Evolutionary conservation across 92 coral and sea anemone genomes (phyloP).

Genomic region (Meandrina meandrites): DNA sequence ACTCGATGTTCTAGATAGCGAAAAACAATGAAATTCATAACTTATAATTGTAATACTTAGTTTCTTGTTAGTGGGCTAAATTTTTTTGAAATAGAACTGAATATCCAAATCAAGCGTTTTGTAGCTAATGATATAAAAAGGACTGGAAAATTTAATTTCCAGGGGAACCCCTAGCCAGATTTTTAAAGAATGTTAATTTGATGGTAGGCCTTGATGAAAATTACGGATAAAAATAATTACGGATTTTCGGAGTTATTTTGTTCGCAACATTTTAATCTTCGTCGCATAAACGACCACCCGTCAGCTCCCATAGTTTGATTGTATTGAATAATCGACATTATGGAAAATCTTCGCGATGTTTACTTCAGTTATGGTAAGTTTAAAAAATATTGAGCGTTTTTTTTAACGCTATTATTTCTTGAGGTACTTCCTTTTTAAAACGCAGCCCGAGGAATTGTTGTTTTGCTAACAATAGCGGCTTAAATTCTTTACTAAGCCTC

Average conservation of each 20-base stretch:
- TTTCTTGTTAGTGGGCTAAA: neutral
- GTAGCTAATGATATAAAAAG: neutral
- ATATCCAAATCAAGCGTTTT: neutral
- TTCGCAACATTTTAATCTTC: neutral
- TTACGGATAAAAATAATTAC: neutral
- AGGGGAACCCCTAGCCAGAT: neutral
- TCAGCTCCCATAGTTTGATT: neutral
- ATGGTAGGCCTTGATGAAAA: neutral
- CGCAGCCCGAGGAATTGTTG: neutral
- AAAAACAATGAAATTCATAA: conserved; percentile 2
- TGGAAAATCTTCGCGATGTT: neutral
- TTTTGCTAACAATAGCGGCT: too few species aligned
- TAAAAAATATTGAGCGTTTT: neutral
- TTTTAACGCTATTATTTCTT: neutral
- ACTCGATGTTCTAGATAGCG: neutral
- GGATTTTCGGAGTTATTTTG: neutral
- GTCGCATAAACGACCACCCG: conserved; percentile 1
- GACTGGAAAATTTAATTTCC: neutral
- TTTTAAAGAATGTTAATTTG: neutral
- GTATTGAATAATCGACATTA: neutral
- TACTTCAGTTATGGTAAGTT: neutral
- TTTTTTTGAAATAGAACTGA: neutral
- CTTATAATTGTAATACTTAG: neutral
- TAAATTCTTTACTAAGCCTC: neutral
- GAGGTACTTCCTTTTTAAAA: neutral